phyloP scores from a whole-genome alignment of 2,113 vertebrate genomes.

The Xerus inauris region DNA sequence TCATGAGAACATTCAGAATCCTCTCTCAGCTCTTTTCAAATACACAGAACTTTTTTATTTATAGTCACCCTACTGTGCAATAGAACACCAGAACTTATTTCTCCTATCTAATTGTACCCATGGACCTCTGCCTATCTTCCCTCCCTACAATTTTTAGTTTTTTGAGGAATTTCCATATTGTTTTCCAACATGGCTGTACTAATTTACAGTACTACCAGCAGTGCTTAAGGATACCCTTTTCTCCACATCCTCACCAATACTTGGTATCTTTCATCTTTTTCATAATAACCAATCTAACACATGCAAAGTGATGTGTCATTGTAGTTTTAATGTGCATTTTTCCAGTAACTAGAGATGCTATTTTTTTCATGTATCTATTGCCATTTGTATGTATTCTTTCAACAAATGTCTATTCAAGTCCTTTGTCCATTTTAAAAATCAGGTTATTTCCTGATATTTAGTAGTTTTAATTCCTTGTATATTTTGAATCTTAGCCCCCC shows the following conservation, averaged over 20 bases:
- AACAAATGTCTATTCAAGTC: neutral
- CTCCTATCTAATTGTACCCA: neutral
- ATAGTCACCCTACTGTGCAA: neutral
- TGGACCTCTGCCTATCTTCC: neutral
- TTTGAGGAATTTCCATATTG: neutral
- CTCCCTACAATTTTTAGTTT: neutral
- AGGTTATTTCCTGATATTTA: neutral
- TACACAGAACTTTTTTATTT: neutral
- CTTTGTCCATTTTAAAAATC: neutral
- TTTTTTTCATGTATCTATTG: neutral
- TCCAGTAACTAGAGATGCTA: neutral
- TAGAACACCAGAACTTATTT: neutral
- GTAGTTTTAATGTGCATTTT: neutral
- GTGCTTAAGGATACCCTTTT: neutral
- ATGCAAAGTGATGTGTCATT: neutral
- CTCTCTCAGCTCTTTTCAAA: neutral
- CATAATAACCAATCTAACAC: neutral
- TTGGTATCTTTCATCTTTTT: neutral
- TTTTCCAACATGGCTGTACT: neutral
- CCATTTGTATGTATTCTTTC: neutral
- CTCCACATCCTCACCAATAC: neutral
- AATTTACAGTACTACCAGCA: neutral
- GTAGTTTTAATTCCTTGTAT: neutral
- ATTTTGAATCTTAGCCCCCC: neutral
- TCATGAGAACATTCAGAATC: neutral